Base-by-base conservation (phyloP, 2,888 invertebrate genomes). In the Proisotoma minuta region DNA sequence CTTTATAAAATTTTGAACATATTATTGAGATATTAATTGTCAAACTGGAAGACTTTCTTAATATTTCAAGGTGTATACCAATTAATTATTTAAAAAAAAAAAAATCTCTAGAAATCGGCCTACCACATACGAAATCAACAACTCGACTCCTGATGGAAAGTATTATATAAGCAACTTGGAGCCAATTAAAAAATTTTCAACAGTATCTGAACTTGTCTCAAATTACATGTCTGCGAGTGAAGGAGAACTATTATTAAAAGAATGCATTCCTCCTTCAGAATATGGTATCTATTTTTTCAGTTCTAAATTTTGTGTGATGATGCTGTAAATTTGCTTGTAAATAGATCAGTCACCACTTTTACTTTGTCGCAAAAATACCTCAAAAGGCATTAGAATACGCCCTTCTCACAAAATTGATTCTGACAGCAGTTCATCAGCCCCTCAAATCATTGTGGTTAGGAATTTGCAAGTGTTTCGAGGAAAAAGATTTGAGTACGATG, bases 261-360 rank as follows among this genome's bases (percentile, higher is more conserved):
- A 89, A 76, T 89, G 91, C 74, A 82, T 93, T 76, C 91, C 89
- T 23, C 88, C 91, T 10, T 90, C 91, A 0, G 91, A 91, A 81
- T 90, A 89, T 79, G 92, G 90, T 89, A 79, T 77, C 76, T 12
- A 43, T 15, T 43, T 43, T 43, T 18, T 12, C 18, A 18, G 18
- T 43, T 43, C 5, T 10, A 15, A 62, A 58, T 66, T 57, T 50
- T 57, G 39, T 52, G 52, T 51, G 60, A 59, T 74, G 22, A 12
- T 43, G 10, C 18, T 28, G 24, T 49, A 53, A 39, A 2, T 50
- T 51, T 20, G 10, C 48, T 51, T 53, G 58, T 22, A 43, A 39
- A 62, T 69, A 88, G 88, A 88, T 76, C 84, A 84, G 75, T 87
- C 88, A 1, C 85, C 85, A 43, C 76, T 88, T 63, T 75, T 89